Evolutionary conservation across 2,113 vertebrate species (phyloP), one percentile per base, ranked within the genome.

Genomic region (Dromaius novaehollandiae): DNA sequence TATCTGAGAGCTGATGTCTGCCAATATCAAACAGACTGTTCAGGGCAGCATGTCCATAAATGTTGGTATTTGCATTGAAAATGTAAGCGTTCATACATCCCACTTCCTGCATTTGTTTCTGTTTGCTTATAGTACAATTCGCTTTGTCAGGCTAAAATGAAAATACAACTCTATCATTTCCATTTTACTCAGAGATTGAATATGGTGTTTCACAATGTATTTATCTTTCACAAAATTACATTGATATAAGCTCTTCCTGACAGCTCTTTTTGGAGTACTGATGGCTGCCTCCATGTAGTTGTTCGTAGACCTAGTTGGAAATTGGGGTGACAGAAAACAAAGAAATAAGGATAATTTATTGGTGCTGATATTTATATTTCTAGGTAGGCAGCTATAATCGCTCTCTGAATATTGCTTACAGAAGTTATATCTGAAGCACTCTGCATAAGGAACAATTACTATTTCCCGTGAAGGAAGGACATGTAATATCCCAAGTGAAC

Each of bases 291-390:
- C 98, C 48, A 95, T 98, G 64, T 96, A 98, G 79, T 89, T 99
- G 25, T 97, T 98, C 34, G 98, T 98, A n/a, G 98, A 98, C 68
- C 96, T 98, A 94, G 98, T 98, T 95, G 98, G 98, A 94, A 98
- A 98, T 85, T 98, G 98, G 98, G 97, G 98, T 14, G 97, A 98
- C 90, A 98, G 98, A 68, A 98, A 98, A 93, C 98, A 98, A 81
- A 98, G 98, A 97, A 98, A 98, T 90, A 98, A 98, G 98, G 98
- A 98, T 98, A 88, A 90, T 42, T 36, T 5, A 68, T 34, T 93
- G 28, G 58, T 38, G 30, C 16, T 34, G 17, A 20, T 81, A 19
- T 55, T 34, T 11, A 11, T 81, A n/a, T 53, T 81, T 32, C 42
- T 36, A 34, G 30, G 13, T 38, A 73, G 30, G 16, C 21, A 68